phyloP scores from a whole-genome alignment of 1,140 invertebrate species.

The Cotesia typhae region DNA sequence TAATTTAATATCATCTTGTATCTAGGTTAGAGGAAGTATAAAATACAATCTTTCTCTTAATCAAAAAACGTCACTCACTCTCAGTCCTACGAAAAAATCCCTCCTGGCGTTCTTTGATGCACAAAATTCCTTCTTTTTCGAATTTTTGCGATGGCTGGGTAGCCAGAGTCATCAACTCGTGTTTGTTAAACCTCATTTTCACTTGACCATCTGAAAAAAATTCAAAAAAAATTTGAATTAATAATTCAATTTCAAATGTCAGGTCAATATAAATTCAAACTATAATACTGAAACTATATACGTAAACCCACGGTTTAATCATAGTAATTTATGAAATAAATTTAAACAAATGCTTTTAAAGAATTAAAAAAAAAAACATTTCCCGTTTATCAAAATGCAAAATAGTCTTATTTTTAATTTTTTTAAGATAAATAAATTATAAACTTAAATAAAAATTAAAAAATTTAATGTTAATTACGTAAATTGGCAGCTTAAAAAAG shows the following conservation, averaged over 20 bases:
- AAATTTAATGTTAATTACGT: not conserved
- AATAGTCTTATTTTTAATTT: slow-evolving; percentile 1
- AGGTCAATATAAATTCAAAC: too few species aligned
- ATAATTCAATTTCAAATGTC: too few species aligned
- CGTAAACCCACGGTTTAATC: too few species aligned
- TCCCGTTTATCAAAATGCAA: too few species aligned
- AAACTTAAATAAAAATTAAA: not conserved
- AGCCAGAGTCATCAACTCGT: slow-evolving; percentile 84
- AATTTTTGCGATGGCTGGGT: slow-evolving; percentile 87
- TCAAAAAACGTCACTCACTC: slow-evolving; percentile 71
- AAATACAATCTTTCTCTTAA: not conserved
- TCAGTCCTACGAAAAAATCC: slow-evolving; percentile 90
- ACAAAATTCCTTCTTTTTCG: slow-evolving; percentile 90
- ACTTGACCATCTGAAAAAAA: slow-evolving; percentile 3
- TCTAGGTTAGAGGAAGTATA: too few species aligned
- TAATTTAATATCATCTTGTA: not conserved
- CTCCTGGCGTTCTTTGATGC: slow-evolving; percentile 87
- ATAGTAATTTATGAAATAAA: too few species aligned
- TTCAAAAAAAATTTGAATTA: not conserved
- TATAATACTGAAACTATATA: too few species aligned
- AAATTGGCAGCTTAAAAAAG: not conserved
- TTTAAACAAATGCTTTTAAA: too few species aligned
- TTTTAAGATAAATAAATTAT: not conserved
- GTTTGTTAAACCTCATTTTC: slow-evolving; percentile 86
- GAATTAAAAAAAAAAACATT: too few species aligned